A percentile compares a stretch with the other conserved stretches of the same genome.
These are phyloP conservation scores for Tipula vernalis DNA, from an alignment of 2,888 invertebrate genomes.

Conservation along the genomic window DNA sequence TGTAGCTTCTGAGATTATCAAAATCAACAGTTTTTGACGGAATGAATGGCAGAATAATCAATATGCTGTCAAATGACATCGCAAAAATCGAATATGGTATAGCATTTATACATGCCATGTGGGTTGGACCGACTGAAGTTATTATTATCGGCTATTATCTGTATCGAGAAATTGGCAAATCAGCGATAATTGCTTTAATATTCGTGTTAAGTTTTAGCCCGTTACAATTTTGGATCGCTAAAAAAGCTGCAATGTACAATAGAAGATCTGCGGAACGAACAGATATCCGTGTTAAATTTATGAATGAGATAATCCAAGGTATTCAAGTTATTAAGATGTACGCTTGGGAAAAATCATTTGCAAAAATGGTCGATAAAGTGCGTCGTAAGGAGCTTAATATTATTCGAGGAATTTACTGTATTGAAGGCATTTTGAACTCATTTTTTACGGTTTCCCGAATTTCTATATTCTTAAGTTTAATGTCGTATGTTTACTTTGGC, in stretches of 20 bases:
- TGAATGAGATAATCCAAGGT: slow-evolving; percentile 79
- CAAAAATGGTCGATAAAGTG: slow-evolving; percentile 55
- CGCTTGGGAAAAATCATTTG: slow-evolving; percentile 74
- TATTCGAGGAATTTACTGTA: slow-evolving; percentile 51
- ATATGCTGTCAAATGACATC: slow-evolving; percentile 91
- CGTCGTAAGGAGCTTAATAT: slow-evolving; percentile 59
- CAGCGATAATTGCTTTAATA: slow-evolving; percentile 56
- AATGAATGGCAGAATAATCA: slow-evolving; percentile 64
- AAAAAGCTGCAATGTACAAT: slow-evolving; percentile 48
- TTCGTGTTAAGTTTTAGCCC: slow-evolving; percentile 61
- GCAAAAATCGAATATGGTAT: slow-evolving; percentile 83
- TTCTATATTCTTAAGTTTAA: slow-evolving; percentile 61
- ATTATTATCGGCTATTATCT: slow-evolving; percentile 39
- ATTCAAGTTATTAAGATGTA: slow-evolving; percentile 84
- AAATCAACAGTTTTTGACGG: slow-evolving; percentile 76
- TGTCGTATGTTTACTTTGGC: slow-evolving; percentile 51
- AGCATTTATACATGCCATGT: slow-evolving; percentile 78
- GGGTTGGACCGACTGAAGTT: slow-evolving; percentile 70
- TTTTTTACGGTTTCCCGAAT: slow-evolving; percentile 68
- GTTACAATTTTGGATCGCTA: slow-evolving; percentile 58
- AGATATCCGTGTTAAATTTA: slow-evolving; percentile 72
- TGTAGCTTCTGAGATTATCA: slow-evolving; percentile 49
- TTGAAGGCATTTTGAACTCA: slow-evolving; percentile 53
- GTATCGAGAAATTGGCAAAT: slow-evolving; percentile 46
- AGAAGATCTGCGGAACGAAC: slow-evolving; percentile 56